Evolutionary conservation across 2,113 vertebrate species (phyloP).

Genomic region (Lagopus leucura): DNA sequence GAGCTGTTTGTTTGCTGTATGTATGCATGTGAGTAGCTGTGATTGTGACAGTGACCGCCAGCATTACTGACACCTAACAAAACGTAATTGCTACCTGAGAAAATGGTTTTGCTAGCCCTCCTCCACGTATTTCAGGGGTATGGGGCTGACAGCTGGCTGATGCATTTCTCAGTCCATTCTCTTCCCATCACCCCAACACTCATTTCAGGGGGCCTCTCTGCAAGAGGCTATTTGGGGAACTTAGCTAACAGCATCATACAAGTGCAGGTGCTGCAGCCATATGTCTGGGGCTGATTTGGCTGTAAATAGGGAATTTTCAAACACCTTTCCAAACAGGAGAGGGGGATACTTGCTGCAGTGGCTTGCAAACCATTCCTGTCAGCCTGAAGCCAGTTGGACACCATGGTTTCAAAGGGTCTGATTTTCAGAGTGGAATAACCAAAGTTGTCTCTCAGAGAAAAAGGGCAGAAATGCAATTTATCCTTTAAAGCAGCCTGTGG

Average conservation of each 20-base stretch:
- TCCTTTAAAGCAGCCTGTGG: neutral
- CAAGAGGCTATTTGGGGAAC: accelerated
- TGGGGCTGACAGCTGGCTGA: neutral
- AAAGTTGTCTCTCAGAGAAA: neutral
- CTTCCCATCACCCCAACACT: neutral
- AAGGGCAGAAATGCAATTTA: neutral
- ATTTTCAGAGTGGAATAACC: neutral
- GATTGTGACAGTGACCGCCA: neutral
- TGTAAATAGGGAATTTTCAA: neutral
- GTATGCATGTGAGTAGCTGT: neutral
- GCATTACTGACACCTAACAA: accelerated
- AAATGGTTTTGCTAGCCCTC: neutral
- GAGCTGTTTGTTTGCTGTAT: neutral
- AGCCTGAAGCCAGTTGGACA: neutral
- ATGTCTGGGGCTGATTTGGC: neutral
- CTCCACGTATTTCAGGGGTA: neutral
- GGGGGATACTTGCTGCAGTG: accelerated
- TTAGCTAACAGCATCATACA: neutral
- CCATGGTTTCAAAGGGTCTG: neutral
- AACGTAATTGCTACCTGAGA: neutral
- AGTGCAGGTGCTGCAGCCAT: neutral
- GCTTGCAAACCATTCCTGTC: neutral
- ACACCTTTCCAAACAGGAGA: neutral
- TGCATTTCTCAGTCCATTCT: neutral
- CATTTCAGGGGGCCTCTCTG: neutral